Evolutionary conservation across 2,797 vertebrate genomes (phyloP).

Genomic region (Staurois parvus): DNA sequence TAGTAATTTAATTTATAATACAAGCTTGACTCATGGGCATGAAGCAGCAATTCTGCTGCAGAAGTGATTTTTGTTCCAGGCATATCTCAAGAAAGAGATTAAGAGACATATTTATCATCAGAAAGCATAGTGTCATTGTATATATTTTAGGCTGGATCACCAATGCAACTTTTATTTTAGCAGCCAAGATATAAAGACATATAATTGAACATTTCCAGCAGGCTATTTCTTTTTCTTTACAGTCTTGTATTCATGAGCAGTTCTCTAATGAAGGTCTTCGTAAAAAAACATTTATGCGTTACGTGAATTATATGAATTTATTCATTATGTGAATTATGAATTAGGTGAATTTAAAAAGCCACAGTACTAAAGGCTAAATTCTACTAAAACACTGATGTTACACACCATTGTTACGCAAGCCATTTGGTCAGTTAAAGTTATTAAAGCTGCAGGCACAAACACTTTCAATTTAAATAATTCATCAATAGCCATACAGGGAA

Average conservation of each 20-base stretch:
- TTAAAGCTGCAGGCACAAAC: background rate
- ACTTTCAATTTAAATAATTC: too few relatives aligned
- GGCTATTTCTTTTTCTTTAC: background rate
- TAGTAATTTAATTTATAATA: constrained; percentile 58
- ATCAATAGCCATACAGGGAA: too few relatives aligned
- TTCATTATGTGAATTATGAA: background rate
- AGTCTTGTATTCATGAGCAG: background rate
- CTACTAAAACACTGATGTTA: background rate
- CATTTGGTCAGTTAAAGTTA: background rate
- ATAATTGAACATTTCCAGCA: background rate
- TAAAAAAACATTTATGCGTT: too few relatives aligned
- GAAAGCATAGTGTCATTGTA: constrained; percentile 40
- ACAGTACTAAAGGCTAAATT: background rate
- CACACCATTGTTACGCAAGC: background rate
- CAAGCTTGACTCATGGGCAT: constrained; percentile 50
- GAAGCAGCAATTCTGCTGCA: constrained; percentile 54
- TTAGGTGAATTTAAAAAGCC: background rate
- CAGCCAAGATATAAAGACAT: constrained; percentile 23
- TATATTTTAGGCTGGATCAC: constrained; percentile 50
- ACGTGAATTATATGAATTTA: too few relatives aligned
- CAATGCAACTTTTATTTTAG: constrained; percentile 28
- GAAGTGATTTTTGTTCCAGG: constrained; percentile 56
- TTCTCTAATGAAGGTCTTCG: background rate
- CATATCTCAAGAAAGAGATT: constrained; percentile 55
- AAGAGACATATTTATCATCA: constrained; percentile 53